These are phyloP conservation scores for Harlomillsia oculata DNA, from an alignment of 1,140 invertebrate species.

Conservation along the genomic window DNA sequence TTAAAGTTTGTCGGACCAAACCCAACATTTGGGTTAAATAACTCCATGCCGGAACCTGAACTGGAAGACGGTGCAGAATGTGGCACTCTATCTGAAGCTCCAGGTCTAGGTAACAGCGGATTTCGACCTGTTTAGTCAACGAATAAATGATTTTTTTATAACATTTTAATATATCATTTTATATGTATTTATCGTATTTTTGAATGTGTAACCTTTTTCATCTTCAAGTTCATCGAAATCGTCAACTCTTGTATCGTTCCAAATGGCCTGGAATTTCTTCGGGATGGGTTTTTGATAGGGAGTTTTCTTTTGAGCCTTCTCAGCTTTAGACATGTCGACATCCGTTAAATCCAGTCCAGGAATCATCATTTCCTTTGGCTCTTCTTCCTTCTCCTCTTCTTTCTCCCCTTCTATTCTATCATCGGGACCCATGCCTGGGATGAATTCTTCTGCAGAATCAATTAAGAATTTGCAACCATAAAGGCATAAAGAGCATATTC, in stretches of 20 bases:
- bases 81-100: background rate
- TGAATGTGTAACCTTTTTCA: constrained; percentile 31
- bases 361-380: constrained; percentile 50
- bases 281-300: constrained; percentile 93
- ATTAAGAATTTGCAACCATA: background rate
- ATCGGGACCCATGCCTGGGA: constrained; percentile 92
- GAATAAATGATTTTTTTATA: too few relatives aligned
- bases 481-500: background rate
- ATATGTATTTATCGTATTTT: background rate
- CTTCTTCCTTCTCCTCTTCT: constrained; percentile 42
- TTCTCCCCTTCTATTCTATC: constrained; percentile 63
- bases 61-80: background rate
- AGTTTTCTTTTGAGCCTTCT: constrained; percentile 59
- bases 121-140: constrained; percentile 17
- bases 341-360: constrained; percentile 68
- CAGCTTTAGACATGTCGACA: constrained; percentile 56
- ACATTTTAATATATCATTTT: background rate
- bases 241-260: constrained; percentile 63
- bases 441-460: constrained; percentile 55
- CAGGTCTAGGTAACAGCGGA: constrained; percentile 20
- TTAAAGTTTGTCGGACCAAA: constrained; percentile 33
- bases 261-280: constrained; percentile 87
- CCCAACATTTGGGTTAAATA: constrained; percentile 32
- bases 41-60: constrained; percentile 9
- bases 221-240: constrained; percentile 32